Evolutionary conservation across 2,888 invertebrate genomes (phyloP), one percentile per base, ranked within the genome.

Genomic region (Drosophila vallismaia): DNA sequence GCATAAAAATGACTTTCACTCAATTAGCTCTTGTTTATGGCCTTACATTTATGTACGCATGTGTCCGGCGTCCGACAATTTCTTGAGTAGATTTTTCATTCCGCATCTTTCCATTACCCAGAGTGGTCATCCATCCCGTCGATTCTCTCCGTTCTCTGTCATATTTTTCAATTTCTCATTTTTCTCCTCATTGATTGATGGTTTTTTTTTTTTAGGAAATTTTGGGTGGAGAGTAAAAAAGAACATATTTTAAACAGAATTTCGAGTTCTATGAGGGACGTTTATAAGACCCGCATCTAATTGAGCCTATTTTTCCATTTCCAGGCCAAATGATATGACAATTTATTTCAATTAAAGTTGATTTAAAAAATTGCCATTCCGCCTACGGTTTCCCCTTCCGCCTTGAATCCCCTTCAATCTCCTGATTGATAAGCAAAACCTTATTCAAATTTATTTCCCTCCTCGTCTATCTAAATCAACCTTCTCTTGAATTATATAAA

Each of bases 271-370:
- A 49, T 40, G 14, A 6, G 40, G 12, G 42, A 8, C 19, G 56
- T 63, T n/a, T 26, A 57, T 49, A 51, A 31, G 53, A 54, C 66
- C 66, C 66, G 66, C 50, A 66, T 67, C 55, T 55, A 72, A 59
- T 71, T 71, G 68, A 69, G 74, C 56, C 54, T 63, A 76, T 67
- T 70, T 67, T 70, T 70, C 29, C 72, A 72, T 71, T 51, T 63
- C 31, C 56, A 66, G 74, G 71, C 66, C 69, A 81, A 75, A 88
- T 85, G 82, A 87, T 88, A 79, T 86, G 88, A 84, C 89, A 88
- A 89, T 88, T 89, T 88, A 89, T 88, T 88, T 88, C 87, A 89
- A 88, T 88, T 88, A 89, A 86, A 82, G 87, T 86, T 86, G 75
- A 88, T 88, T 89, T 89, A 80, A 77, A 79, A 62, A 62, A 79